Evolutionary conservation across 92 coral and sea anemone genomes (phyloP), one percentile per base, ranked within the genome.

Genomic region (Epizoanthus scotinus): DNA sequence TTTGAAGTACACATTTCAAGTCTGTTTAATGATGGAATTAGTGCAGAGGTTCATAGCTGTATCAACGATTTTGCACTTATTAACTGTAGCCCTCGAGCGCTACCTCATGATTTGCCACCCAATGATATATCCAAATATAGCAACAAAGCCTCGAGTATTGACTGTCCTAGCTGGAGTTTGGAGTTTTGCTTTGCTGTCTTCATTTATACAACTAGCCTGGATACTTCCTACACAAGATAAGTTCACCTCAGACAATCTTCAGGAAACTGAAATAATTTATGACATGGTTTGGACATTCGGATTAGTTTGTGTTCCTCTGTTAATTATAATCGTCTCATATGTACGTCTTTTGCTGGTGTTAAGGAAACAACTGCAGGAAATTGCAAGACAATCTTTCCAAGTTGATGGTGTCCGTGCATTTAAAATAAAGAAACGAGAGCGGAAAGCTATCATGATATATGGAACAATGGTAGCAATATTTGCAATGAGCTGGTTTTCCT

Each of bases 41-140:
- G 38, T 57, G 0, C 81, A 75, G 63, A 36, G 81, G 8, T 59
- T 75, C 25, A 38, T 75, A 22, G 81, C 81, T 6, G 67, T 58
- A 20, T 75, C 81, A 34, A 75, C 81, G 1, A 75, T 75, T 59
- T 24, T 75, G 25, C 81, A 75, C 24, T 20, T 59, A 34, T 67
- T 75, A 12, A 22, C 38, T 19, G 68, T 75, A 3, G 81, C 81
- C 17, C 61, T 63, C 36, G 81, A 75, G 59, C 66, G 81, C 13
- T 59, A 75, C 53, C 49, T 58, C 3, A 59, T 29, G 20, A 75
- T 75, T 12, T 75, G 81, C 49, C 63, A 59, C 2, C 81, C 81
- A 20, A 59, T 75, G 81, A n/a, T 31, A 14, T 29, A 27, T 34
- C 68, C 56, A 0, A 34, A 17, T 28, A 1, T 40, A 13, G 55